Conservation (phyloP, 2,797 vertebrate genomes). For the Peromyscus attwateri region DNA sequence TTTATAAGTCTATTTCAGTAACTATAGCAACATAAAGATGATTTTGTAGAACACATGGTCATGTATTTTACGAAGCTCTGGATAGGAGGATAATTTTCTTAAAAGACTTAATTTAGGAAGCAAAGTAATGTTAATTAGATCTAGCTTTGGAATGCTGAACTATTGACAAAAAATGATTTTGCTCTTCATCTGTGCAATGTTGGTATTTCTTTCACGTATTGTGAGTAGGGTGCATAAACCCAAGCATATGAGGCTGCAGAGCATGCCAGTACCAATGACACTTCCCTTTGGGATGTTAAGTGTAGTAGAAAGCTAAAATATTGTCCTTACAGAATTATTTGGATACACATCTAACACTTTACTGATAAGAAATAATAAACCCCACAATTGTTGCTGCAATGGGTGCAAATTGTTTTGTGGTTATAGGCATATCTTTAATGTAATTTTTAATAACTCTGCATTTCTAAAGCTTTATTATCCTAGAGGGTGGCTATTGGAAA, state of each 20-base stretch:
- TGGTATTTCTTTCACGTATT: neutral
- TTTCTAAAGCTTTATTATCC: constrained; percentile 38
- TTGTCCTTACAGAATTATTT: neutral
- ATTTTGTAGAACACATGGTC: constrained; percentile 72
- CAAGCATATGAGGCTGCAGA: neutral
- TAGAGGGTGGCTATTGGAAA: neutral
- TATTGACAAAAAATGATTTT: neutral
- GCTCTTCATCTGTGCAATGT: neutral
- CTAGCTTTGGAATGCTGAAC: neutral
- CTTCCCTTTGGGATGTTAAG: neutral
- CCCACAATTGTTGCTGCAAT: constrained; percentile 34
- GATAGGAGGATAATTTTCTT: constrained; percentile 65
- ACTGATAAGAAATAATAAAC: constrained; percentile 7
- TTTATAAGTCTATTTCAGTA: constrained; percentile 65
- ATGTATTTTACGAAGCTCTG: constrained; percentile 62
- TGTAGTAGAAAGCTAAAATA: constrained; percentile 56
- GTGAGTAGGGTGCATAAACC: neutral
- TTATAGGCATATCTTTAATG: constrained; percentile 48
- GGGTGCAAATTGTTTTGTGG: constrained; percentile 57
- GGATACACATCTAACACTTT: constrained; percentile 55
- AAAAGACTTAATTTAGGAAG: constrained; percentile 51
- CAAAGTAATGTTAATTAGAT: constrained; percentile 14
- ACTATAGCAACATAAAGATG: constrained; percentile 76
- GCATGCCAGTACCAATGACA: neutral
- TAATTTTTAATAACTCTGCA: constrained; percentile 58